These are phyloP conservation scores for Zoanthus solanderi DNA, from an alignment of 92 coral and sea anemone genomes.

Conservation along the genomic window DNA sequence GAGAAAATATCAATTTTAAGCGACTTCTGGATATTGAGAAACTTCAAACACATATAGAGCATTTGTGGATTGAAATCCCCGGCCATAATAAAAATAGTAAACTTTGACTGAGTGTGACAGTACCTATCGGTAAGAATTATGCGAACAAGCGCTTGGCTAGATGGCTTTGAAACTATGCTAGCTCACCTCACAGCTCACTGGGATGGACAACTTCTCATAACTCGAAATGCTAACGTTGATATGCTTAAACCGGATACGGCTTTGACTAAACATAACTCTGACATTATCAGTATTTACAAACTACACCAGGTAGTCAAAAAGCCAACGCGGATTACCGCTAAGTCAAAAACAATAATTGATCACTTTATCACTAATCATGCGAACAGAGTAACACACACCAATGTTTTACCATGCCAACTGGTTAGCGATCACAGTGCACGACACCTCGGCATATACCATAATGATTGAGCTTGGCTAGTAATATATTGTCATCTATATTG, in stretches of 20 bases:
- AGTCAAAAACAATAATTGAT: too few species aligned
- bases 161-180: neutral
- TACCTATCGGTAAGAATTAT: neutral
- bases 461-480: too few species aligned
- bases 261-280: too few species aligned
- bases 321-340: too few species aligned
- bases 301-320: too few species aligned
- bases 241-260: too few species aligned
- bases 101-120: neutral
- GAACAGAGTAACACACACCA: neutral
- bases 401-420: neutral
- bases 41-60: neutral
- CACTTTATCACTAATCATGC: too few species aligned
- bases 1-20: too few species aligned
- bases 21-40: neutral
- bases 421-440: neutral
- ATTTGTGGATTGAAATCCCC: neutral
- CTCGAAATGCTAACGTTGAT: too few species aligned
- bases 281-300: too few species aligned
- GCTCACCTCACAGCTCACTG: constrained; percentile 4
- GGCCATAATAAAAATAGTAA: neutral
- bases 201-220: neutral
- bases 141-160: neutral
- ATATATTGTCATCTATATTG: too few species aligned
- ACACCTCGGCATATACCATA: neutral